phyloP scores from a whole-genome alignment of 2,888 invertebrate genomes.

The Synergus umbraculus region DNA sequence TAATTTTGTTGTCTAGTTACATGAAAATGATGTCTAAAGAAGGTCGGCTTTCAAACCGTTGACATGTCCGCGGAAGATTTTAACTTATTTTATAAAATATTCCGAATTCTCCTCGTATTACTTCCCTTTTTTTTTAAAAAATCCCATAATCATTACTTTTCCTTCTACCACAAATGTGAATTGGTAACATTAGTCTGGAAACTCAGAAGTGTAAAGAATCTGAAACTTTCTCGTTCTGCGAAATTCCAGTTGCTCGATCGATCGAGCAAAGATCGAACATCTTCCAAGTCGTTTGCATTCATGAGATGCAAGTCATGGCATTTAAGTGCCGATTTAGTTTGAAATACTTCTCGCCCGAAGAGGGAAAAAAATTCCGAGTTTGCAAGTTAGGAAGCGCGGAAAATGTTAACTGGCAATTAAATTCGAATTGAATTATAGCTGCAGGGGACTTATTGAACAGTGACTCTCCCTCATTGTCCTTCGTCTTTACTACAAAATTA shows the following conservation, averaged over 20 bases:
- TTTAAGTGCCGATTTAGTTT: conserved; percentile 52
- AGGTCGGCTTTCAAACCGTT: no score
- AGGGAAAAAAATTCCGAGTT: conserved; percentile 19
- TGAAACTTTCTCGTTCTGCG: conserved; percentile 18
- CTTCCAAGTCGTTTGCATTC: conserved; percentile 54
- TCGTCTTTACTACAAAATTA: background rate
- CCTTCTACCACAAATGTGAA: no score
- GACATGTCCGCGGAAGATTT: no score
- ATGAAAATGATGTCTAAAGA: no score
- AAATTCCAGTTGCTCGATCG: conserved; percentile 36
- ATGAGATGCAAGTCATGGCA: conserved; percentile 48
- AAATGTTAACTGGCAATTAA: conserved; percentile 34
- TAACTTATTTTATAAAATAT: no score
- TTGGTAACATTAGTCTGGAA: no score
- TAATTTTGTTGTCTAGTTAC: no score
- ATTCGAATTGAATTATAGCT: conserved; percentile 32
- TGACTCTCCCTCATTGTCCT: background rate
- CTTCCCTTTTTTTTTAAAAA: no score
- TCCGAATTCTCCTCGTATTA: no score
- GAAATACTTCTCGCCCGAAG: conserved; percentile 48
- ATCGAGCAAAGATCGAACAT: conserved; percentile 50
- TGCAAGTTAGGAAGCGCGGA: background rate
- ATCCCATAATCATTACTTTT: no score
- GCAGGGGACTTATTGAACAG: background rate
- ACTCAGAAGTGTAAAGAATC: background rate